A percentile compares a stretch with the other conserved stretches of the same genome.
phyloP scores from a whole-genome alignment of 2,797 vertebrate genomes.

The Notoglanidium macrostoma region DNA sequence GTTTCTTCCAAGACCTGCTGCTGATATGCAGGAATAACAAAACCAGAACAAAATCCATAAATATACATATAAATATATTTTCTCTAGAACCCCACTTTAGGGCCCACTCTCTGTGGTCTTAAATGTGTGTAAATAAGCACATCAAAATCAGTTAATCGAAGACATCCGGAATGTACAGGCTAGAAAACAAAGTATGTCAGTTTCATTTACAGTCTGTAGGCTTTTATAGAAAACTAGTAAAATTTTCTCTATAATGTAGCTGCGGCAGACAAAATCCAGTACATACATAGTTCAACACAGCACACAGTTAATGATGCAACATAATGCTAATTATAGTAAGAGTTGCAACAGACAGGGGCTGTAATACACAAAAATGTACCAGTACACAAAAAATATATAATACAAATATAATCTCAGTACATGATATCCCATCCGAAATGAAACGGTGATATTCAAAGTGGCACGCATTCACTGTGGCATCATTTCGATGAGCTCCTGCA shows the following conservation, averaged over 20 bases:
- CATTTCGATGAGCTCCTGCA: no score
- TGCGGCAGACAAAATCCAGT: background rate
- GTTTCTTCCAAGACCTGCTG: background rate
- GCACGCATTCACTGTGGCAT: no score
- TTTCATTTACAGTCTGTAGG: background rate
- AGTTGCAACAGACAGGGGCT: background rate
- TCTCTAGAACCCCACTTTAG: background rate
- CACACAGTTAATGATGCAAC: background rate
- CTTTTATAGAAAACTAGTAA: background rate
- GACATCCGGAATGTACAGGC: background rate
- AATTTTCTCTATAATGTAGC: background rate
- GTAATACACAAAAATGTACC: background rate
- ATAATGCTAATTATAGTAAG: background rate
- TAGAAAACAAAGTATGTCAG: background rate
- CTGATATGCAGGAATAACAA: no score
- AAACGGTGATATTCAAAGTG: no score
- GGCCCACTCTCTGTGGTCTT: background rate
- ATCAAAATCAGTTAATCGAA: background rate
- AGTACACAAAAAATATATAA: background rate
- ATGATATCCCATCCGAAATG: background rate
- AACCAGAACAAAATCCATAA: background rate
- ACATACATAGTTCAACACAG: background rate
- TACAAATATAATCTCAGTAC: background rate
- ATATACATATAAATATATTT: background rate
- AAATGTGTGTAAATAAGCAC: background rate